Conservation (phyloP, 2,797 vertebrate species). For the Sebastes vulpes region DNA sequence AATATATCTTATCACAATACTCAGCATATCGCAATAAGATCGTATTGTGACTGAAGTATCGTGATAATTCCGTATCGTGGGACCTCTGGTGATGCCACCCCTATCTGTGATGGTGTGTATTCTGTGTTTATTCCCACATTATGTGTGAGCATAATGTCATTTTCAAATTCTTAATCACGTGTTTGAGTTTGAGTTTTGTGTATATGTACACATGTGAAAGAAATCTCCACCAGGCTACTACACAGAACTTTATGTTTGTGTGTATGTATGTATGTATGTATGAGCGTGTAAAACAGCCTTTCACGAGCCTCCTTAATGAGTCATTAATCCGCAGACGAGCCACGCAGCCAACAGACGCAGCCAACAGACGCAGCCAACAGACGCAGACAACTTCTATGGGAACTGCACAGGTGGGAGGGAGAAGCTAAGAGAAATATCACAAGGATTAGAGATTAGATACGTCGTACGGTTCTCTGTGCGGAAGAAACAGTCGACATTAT, state of each 20-base stretch:
- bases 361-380: slow-evolving; percentile 30
- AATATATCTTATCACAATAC: too few species aligned
- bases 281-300: neutral
- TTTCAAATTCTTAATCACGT: neutral
- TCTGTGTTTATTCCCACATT: neutral
- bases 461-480: neutral
- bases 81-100: fast-evolving
- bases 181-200: neutral
- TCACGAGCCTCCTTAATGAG: slow-evolving; percentile 41
- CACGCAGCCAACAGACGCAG: slow-evolving; percentile 50
- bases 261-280: neutral
- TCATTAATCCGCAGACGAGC: slow-evolving; percentile 59
- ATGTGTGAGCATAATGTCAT: neutral
- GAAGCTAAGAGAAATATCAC: neutral
- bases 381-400: slow-evolving; percentile 49
- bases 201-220: neutral
- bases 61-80: fast-evolving
- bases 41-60: too few species aligned
- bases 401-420: slow-evolving; percentile 42
- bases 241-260: neutral
- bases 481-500: slow-evolving; percentile 5
- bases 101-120: neutral
- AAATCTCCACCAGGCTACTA: neutral
- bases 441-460: slow-evolving; percentile 19
- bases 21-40: too few species aligned